phyloP scores from a whole-genome alignment of 2,113 vertebrate genomes.

The Malurus melanocephalus region DNA sequence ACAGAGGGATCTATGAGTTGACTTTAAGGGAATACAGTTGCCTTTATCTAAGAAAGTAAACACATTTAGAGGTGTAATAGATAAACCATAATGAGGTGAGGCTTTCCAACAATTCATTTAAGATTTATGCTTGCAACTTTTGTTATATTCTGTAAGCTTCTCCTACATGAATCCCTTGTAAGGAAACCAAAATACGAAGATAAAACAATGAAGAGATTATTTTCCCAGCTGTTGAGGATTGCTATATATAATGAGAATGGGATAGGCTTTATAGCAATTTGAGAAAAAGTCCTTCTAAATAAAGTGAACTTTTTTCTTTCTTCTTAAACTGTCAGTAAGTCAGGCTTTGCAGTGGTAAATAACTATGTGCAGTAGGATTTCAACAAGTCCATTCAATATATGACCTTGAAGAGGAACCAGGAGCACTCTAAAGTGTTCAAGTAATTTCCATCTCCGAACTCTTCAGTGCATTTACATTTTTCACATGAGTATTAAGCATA shows the following conservation, averaged over 20 bases:
- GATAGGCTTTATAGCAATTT: background rate
- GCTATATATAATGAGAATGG: background rate
- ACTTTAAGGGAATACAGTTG: background rate
- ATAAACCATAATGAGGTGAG: background rate
- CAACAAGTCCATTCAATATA: background rate
- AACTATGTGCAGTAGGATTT: background rate
- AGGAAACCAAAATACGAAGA: background rate
- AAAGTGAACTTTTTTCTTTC: fast-evolving
- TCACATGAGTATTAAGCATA: background rate
- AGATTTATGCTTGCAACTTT: background rate
- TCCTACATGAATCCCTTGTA: background rate
- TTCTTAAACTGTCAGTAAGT: background rate
- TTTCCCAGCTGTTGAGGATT: background rate
- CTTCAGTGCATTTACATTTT: background rate
- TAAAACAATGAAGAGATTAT: background rate
- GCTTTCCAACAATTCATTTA: background rate
- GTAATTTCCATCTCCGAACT: background rate
- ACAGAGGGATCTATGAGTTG: background rate
- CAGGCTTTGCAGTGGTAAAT: background rate
- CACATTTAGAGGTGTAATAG: background rate
- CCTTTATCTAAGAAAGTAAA: slow-evolving; percentile 30
- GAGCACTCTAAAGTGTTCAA: background rate
- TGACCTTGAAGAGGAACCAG: fast-evolving
- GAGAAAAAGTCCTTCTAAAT: background rate
- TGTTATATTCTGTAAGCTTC: background rate